Evolutionary conservation across 2,797 vertebrate genomes (phyloP).

Genomic region (Amblyopsis hoosieri): DNA sequence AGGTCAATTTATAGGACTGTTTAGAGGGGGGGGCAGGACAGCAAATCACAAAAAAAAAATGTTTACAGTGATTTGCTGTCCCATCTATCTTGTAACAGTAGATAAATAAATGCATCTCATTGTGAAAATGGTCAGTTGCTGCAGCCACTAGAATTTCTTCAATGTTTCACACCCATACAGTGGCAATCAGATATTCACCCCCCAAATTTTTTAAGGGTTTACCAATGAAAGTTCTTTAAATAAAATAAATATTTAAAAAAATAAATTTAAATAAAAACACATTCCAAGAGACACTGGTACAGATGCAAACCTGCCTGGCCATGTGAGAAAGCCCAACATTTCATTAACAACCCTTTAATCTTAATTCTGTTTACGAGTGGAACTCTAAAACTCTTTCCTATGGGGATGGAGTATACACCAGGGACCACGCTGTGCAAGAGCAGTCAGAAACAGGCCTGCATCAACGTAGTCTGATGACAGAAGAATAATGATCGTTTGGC

Average conservation of each 20-base stretch:
- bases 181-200: no score
- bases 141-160: neutral
- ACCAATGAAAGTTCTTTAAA: no score
- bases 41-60: neutral
- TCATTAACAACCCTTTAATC: no score
- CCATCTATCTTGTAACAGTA: neutral
- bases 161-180: neutral
- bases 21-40: neutral
- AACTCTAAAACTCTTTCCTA: no score
- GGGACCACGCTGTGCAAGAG: conserved; percentile 22
- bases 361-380: no score
- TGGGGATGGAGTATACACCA: neutral
- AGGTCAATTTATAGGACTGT: conserved; percentile 20
- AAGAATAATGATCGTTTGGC: conserved; percentile 37
- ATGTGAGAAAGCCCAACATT: no score
- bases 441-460: conserved; percentile 13
- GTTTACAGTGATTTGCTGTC: neutral
- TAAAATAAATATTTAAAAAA: no score
- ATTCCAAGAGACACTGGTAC: no score
- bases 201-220: no score
- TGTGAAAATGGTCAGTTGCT: conserved; percentile 7
- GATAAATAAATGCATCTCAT: conserved; percentile 14
- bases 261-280: no score
- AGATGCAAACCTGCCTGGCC: no score
- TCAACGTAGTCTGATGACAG: conserved; percentile 24